Percentiles rank a stretch among this genome's conserved stretches.
Evolutionary conservation across 2,888 invertebrate genomes (phyloP).

Genomic region (Meandrusa payeni): DNA sequence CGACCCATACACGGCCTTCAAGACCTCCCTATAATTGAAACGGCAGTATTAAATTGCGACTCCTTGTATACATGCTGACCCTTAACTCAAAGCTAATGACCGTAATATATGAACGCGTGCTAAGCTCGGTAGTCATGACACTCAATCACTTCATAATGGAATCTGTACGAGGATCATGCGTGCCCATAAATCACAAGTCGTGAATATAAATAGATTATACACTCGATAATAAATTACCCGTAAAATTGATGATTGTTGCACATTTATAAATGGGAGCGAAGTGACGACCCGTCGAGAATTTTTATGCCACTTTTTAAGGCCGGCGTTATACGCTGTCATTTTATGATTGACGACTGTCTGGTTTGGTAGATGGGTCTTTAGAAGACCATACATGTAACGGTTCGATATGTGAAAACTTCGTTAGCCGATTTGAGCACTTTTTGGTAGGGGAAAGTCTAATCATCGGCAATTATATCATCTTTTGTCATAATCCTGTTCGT

Average conservation of each 20-base stretch:
- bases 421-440: too few species aligned
- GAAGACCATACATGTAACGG: too few species aligned
- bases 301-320: not conserved
- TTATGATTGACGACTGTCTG: not conserved
- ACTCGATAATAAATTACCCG: constrained; percentile 13
- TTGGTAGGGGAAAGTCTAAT: too few species aligned
- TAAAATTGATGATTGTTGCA: constrained; percentile 21
- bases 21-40: too few species aligned
- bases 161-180: constrained; percentile 1
- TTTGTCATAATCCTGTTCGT: too few species aligned
- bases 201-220: constrained; percentile 7
- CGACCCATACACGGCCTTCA: too few species aligned
- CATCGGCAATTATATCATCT: too few species aligned
- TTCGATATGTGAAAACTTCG: too few species aligned
- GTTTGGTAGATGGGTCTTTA: too few species aligned
- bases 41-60: too few species aligned
- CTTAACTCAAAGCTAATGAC: not conserved
- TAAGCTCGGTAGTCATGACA: constrained; percentile 7
- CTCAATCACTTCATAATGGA: constrained; percentile 15
- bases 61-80: too few species aligned
- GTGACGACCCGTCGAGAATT: constrained; percentile 1
- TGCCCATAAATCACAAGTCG: constrained; percentile 21
- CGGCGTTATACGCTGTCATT: constrained; percentile 5
- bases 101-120: not conserved
- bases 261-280: constrained; percentile 6